A percentile compares a stretch with the other conserved stretches of the same genome.
phyloP scores from a whole-genome alignment of 2,113 vertebrate genomes.

The Regulus satrapa region DNA sequence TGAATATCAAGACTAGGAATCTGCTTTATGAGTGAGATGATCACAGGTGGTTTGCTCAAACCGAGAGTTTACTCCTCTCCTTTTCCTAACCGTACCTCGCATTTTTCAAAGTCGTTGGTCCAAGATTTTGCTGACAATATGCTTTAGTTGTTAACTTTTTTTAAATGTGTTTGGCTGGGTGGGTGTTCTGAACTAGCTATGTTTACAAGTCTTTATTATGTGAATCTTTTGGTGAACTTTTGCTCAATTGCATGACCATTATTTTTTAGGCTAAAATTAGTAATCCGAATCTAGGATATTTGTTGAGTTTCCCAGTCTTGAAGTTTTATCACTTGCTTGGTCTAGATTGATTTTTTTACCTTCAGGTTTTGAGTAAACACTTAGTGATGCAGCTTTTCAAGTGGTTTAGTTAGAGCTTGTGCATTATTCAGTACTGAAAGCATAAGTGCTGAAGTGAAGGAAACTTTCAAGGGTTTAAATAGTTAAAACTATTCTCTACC shows the following conservation, averaged over 20 bases:
- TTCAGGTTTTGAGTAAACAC: not conserved
- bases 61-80: not conserved
- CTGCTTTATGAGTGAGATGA: not conserved
- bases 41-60: not conserved
- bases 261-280: not conserved
- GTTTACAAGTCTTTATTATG: not conserved
- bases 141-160: not conserved
- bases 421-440: not conserved
- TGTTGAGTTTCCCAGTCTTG: accelerated
- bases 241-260: not conserved
- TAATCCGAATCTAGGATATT: not conserved
- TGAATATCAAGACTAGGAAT: not conserved
- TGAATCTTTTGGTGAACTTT: not conserved
- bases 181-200: not conserved
- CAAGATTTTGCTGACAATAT: not conserved
- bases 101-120: not conserved
- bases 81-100: not conserved
- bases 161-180: not conserved
- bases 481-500: not conserved
- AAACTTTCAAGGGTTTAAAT: not conserved
- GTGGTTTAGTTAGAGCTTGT: not conserved
- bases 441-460: not conserved
- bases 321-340: not conserved
- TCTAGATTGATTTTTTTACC: not conserved
- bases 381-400: not conserved